Evolutionary conservation across 2,888 invertebrate species (phyloP).

Genomic region (Linhomoeus sp.): DNA sequence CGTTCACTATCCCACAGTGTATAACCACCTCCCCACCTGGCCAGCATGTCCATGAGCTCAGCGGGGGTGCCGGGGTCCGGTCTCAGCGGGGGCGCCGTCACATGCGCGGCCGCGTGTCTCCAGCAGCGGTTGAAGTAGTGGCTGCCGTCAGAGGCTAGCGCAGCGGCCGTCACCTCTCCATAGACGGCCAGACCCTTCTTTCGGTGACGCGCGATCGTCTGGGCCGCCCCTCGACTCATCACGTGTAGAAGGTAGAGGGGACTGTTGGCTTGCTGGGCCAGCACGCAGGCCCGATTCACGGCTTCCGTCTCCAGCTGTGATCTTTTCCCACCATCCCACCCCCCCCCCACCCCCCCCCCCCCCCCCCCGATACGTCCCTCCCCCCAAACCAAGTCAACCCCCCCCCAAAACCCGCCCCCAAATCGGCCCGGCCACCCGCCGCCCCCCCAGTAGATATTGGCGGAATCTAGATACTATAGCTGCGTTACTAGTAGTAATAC

Average conservation of each 20-base stretch:
- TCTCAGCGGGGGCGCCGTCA: constrained; percentile 80
- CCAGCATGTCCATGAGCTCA: constrained; percentile 58
- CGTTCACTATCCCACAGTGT: too few relatives aligned
- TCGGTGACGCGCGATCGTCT: constrained; percentile 47
- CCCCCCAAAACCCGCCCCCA: too few relatives aligned
- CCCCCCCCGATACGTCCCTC: too few relatives aligned
- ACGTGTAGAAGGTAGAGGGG: constrained; percentile 81
- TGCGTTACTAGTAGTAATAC: too few relatives aligned
- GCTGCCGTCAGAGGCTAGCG: constrained; percentile 49
- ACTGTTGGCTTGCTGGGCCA: constrained; percentile 66
- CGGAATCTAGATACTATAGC: too few relatives aligned
- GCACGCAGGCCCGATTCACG: constrained; percentile 60
- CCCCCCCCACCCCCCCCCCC: too few relatives aligned
- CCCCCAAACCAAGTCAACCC: too few relatives aligned
- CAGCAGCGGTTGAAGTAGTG: constrained; percentile 66
- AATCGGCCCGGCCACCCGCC: too few relatives aligned
- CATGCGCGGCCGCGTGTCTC: constrained; percentile 73
- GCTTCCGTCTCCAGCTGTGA: constrained; percentile 68
- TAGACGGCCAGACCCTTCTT: constrained; percentile 16
- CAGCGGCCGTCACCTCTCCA: constrained; percentile 44
- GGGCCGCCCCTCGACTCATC: constrained; percentile 61
- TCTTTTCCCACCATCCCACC: too few relatives aligned
- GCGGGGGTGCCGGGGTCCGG: constrained; percentile 58
- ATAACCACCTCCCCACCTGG: too few relatives aligned
- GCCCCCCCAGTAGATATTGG: too few relatives aligned